phyloP scores from a whole-genome alignment of 2,888 invertebrate genomes.

The Zygothrica quintamaculata region DNA sequence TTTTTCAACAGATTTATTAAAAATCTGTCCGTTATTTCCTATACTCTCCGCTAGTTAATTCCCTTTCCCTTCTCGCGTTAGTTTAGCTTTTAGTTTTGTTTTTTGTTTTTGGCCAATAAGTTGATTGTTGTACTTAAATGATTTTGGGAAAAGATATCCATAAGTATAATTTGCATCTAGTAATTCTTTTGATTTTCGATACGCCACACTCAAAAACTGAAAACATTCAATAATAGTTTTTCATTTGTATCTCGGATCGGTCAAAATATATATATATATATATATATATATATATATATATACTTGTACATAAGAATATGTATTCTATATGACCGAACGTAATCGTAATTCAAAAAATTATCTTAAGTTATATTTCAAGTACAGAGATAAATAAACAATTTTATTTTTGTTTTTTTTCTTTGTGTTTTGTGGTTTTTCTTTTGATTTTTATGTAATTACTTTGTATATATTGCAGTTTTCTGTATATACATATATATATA shows the following conservation, averaged over 20 bases:
- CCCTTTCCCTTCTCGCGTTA: too few relatives aligned
- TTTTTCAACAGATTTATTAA: conserved; percentile 43
- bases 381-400: background rate
- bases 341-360: background rate
- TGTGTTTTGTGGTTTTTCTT: conserved; percentile 34
- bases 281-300: too few relatives aligned
- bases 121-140: conserved; percentile 53
- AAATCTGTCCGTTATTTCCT: conserved; percentile 34
- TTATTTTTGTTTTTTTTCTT: conserved; percentile 19
- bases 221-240: conserved; percentile 37
- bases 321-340: too few relatives aligned
- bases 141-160: conserved; percentile 68
- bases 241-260: background rate
- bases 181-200: conserved; percentile 64
- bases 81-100: conserved; percentile 4
- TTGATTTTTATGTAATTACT: conserved; percentile 68
- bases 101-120: conserved; percentile 68
- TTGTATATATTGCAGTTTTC: conserved; percentile 74
- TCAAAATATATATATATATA: too few relatives aligned
- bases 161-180: conserved; percentile 63
- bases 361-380: background rate
- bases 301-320: too few relatives aligned
- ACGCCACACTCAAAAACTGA: conserved; percentile 38
- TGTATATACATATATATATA: conserved; percentile 33
- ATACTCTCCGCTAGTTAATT: too few relatives aligned